Conservation (phyloP, 2,113 vertebrate genomes). For the Gracilinanus agilis region DNA sequence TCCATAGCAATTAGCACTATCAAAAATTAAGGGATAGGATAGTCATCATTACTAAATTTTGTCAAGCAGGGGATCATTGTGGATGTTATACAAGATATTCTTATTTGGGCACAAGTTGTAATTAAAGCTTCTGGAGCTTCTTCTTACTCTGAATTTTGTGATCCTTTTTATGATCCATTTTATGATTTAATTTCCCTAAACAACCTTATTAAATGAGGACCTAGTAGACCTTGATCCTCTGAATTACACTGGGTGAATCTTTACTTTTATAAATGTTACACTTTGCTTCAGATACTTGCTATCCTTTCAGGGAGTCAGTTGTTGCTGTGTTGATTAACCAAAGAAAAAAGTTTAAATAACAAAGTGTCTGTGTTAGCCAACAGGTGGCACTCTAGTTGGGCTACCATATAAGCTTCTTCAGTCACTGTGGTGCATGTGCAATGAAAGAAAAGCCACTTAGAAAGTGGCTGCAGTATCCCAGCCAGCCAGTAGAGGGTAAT, state of each 20-base stretch:
- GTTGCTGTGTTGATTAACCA: neutral
- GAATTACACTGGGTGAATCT: neutral
- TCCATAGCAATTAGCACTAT: neutral
- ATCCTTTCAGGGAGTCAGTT: neutral
- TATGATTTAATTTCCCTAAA: neutral
- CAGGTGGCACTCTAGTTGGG: neutral
- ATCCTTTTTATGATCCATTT: neutral
- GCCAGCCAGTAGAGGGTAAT: neutral
- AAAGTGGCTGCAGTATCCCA: neutral
- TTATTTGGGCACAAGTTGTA: neutral
- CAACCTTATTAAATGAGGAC: neutral
- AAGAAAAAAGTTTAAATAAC: neutral
- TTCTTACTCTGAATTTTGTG: neutral
- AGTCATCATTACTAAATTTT: neutral
- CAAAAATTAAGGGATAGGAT: neutral
- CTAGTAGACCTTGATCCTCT: neutral
- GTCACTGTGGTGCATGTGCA: neutral
- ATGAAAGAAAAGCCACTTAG: neutral
- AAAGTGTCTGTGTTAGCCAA: neutral
- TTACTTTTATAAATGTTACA: neutral
- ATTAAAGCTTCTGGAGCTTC: neutral
- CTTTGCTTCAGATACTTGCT: neutral
- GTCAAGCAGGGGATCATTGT: neutral
- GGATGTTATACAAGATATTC: neutral
- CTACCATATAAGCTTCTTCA: neutral